A percentile compares a stretch with the other conserved stretches of the same genome.
These are phyloP conservation scores for Luffia ferchaultella DNA, from an alignment of 2,888 invertebrate species.

Conservation along the genomic window DNA sequence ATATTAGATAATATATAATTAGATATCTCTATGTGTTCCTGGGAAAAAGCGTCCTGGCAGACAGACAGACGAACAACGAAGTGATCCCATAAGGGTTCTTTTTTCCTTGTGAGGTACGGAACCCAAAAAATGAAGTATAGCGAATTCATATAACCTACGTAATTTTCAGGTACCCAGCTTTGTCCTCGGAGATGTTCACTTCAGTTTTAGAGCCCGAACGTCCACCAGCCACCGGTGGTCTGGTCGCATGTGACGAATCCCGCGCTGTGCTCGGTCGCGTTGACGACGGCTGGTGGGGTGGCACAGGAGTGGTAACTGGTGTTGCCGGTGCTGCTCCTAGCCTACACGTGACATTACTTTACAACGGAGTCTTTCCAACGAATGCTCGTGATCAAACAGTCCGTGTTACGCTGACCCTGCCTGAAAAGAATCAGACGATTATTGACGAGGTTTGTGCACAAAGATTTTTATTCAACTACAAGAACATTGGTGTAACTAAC, in stretches of 20 bases:
- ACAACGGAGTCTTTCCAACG: slow-evolving; percentile 80
- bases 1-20: too few relatives aligned
- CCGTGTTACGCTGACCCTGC: slow-evolving; percentile 72
- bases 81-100: too few relatives aligned
- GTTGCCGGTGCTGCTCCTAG: slow-evolving; percentile 82
- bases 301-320: slow-evolving; percentile 86
- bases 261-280: slow-evolving; percentile 34
- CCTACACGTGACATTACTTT: slow-evolving; percentile 80
- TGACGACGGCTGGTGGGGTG: slow-evolving; percentile 82
- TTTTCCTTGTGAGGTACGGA: too few relatives aligned
- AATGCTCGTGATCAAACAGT: slow-evolving; percentile 73
- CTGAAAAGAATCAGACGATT: slow-evolving; percentile 77
- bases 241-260: slow-evolving; percentile 64
- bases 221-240: slow-evolving; percentile 70
- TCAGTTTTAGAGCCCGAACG: slow-evolving; percentile 73
- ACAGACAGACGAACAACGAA: too few relatives aligned
- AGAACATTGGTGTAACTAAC: too few relatives aligned
- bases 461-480: too few relatives aligned
- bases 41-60: too few relatives aligned
- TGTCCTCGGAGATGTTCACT: slow-evolving; percentile 85
- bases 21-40: too few relatives aligned
- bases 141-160: too few relatives aligned
- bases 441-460: slow-evolving; percentile 71
- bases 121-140: too few relatives aligned
- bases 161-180: slow-evolving; percentile 73